Base-by-base conservation (phyloP, 2,797 vertebrate genomes). In the Ceryle rudis region DNA sequence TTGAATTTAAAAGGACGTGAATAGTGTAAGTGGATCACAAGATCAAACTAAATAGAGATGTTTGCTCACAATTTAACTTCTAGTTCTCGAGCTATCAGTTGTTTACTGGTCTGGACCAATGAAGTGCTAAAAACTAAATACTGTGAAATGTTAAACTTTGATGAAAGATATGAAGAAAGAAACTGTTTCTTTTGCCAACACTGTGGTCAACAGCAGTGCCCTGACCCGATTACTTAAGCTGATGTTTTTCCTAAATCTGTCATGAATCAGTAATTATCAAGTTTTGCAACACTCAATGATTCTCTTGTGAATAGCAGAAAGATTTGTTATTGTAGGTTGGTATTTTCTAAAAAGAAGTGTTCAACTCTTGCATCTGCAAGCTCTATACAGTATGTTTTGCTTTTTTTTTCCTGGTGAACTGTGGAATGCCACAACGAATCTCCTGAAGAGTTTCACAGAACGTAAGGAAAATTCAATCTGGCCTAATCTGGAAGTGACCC, bases 231-330 rank as follows among this genome's bases (percentile, higher is more conserved):
- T 98, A 98, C 97, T 98, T 98, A 97, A 98, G 97, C 95, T 91
- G 93, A 97, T 98, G 97, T 98, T 98, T 98, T 98, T 96, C 97
- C 97, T 97, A 97, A 98, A 98, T 98, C 97, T 98, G 97, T 97
- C 97, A 98, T 98, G 98, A 98, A 98, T 98, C 96, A 97, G 97
- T 98, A 98, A 97, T 98, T 97, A 98, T 96, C 97, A 98, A 97
- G 97, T 98, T 98, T 98, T 98, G 98, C 98, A 98, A 98, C 97
- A 97, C 97, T 96, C 91, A 95, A 91, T 77, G 12, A 96, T 95
- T 97, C 97, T 97, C 97, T 97, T 96, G 97, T 96, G 98, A 97
- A 96, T 93, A 97, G 91, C 75, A 94, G 96, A 85, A 97, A 96
- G 96, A 97, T 97, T 98, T 98, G 96, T 98, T 98, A 95, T 97